Evolutionary conservation across 2,888 invertebrate genomes (phyloP), one percentile per base, ranked within the genome.

Genomic region (Agriopis aurantiaria): DNA sequence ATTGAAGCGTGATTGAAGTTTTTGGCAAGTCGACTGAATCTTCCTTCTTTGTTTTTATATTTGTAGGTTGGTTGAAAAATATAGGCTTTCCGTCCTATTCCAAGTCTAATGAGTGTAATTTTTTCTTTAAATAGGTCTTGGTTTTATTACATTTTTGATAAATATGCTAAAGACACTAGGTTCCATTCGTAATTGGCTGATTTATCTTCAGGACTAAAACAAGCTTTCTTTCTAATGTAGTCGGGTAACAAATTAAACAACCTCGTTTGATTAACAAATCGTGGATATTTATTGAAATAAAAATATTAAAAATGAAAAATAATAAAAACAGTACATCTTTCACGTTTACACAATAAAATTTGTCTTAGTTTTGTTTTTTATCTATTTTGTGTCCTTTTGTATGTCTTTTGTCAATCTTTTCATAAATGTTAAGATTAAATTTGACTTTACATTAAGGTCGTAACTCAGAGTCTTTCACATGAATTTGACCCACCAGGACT

Each of bases 211-310:
- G 33, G 9, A 55, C 9, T 23, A 23, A 23, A 23, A 23, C 48
- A 56, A 61, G 10, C 14, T 33, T 62, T 40, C 53, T 61, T 48
- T 45, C 6, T 3, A 45, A 40, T 7, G 17, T 14, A 14, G 14
- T 65, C 9, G 61, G 73, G 49, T 52, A 49, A 59, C n/a, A 87
- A 92, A 88, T 86, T 69, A 92, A 93, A 93, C 88, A 84, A 85
- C 81, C 59, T 79, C 51, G 71, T 65, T 76, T 90, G 85, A 90
- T 93, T 94, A 94, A 94, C 94, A 94, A 94, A 94, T 94, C 91
- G 86, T 93, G 94, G 94, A 94, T 94, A 94, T 94, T 94, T 94
- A 94, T 93, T 94, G 94, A 93, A 93, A 94, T 93, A 93, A 94
- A 93, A 94, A 93, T 93, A 93, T 92, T 92, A 93, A 93, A 93